Conservation (phyloP, 2,113 vertebrate genomes). For the Sterrhoptilus dennistouni region DNA sequence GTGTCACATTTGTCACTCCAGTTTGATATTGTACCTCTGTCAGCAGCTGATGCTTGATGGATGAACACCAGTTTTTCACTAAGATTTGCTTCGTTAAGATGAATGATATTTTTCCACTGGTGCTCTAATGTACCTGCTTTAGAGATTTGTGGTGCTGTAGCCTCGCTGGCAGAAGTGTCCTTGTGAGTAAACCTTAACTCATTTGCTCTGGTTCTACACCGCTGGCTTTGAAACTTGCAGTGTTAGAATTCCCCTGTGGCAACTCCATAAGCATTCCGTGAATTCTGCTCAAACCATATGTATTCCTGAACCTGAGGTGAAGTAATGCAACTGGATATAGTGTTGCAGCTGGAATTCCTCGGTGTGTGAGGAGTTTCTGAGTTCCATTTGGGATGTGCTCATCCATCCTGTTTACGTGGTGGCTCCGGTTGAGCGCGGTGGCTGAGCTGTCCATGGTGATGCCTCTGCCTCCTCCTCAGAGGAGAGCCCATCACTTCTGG, state of each 20-base stretch:
- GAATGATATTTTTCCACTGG: background rate
- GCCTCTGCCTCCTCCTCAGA: background rate
- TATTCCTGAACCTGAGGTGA: background rate
- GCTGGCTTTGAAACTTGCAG: background rate
- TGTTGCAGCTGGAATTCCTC: background rate
- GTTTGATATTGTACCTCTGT: background rate
- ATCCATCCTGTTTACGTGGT: background rate
- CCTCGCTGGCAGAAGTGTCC: background rate
- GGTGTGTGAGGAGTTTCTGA: background rate
- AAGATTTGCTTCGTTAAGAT: background rate
- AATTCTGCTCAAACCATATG: background rate
- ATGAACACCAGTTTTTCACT: background rate
- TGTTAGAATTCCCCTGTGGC: background rate
- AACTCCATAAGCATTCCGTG: background rate
- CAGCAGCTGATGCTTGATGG: background rate
- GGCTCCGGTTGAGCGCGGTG: background rate
- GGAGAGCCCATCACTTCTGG: background rate
- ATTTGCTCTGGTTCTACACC: background rate
- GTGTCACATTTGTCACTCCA: background rate
- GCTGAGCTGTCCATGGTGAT: constrained; percentile 65
- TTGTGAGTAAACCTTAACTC: background rate
- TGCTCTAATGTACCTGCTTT: background rate
- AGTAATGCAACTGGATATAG: background rate
- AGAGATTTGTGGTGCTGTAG: background rate
- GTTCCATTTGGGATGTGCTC: background rate